Evolutionary conservation across 2,113 vertebrate genomes (phyloP), one percentile per base, ranked within the genome.

Genomic region (Chunga burmeisteri): DNA sequence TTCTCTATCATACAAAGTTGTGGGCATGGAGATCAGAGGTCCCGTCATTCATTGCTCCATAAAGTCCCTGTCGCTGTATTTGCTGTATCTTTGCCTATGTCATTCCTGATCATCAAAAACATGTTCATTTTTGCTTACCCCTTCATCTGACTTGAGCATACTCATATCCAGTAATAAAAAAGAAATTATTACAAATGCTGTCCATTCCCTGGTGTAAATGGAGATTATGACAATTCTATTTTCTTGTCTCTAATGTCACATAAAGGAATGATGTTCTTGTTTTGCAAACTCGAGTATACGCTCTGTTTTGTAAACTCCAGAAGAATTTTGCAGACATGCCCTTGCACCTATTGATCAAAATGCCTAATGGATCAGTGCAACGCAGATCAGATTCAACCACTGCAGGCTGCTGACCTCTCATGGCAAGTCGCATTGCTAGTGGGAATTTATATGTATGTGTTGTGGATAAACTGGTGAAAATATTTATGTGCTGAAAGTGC

Each of bases 11-110:
- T 3, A 87, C 62, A 7, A 90, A 95, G 89, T 38, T 88, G 93
- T 90, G 92, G 94, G 93, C 83, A 81, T 2, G 0, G 83, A 91
- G 95, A 96, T 91, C 92, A 95, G 89, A 95, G 95, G 91, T 95
- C 94, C 85, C 0, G 3, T 91, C 94, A 91, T 22, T 89, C 95
- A 87, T 16, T 10, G 88, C 80, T 92, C 88, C 4, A 0, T 59
- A 46, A 84, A 74, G 91, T 81, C 66, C 78, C 58, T 30, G 78
- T 79, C 94, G 40, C 53, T 74, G 63, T 53, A 4, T 16, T 36
- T n/a, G 81, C 84, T 86, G 6, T 4, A 29, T 17, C 84, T 95
- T 27, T 80, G 87, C 66, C 91, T 58, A 2, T 93, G 62, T 88
- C 84, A 49, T 2, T 80, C 53, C 89, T 29, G 53, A 94, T 53